phyloP scores from a whole-genome alignment of 1,140 invertebrate species.

The Acromyrmex heyeri region DNA sequence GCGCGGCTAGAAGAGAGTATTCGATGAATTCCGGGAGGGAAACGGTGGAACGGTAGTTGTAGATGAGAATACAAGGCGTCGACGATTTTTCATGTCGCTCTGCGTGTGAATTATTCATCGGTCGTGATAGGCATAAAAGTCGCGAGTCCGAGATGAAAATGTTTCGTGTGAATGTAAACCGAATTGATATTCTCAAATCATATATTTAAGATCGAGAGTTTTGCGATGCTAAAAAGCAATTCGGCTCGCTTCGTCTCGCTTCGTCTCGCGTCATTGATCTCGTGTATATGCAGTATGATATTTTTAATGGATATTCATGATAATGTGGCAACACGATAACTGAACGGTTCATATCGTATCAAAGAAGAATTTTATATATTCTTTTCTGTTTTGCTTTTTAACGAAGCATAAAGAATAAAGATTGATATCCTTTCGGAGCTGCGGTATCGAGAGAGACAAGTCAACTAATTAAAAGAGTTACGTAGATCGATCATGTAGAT shows the following conservation, averaged over 20 bases:
- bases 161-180: constrained; percentile 26
- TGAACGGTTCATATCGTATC: neutral
- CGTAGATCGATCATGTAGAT: neutral
- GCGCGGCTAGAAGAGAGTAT: constrained; percentile 35
- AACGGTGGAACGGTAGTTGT: neutral
- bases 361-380: constrained; percentile 17
- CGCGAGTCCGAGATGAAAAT: constrained; percentile 39
- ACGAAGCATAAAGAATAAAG: constrained; percentile 27
- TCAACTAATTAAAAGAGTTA: neutral
- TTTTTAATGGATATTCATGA: constrained; percentile 43
- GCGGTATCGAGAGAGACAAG: neutral
- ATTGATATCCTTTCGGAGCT: constrained; percentile 27
- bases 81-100: constrained; percentile 57
- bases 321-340: neutral
- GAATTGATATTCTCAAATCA: constrained; percentile 2
- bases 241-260: too few relatives aligned
- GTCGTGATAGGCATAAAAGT: constrained; percentile 42
- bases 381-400: constrained; percentile 14
- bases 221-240: neutral
- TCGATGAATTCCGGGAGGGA: constrained; percentile 41
- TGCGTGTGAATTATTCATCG: constrained; percentile 58
- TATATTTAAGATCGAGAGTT: constrained; percentile 8
- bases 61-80: constrained; percentile 43
- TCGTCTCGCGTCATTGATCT: neutral
- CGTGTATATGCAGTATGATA: neutral